Percentiles rank a stretch among this genome's conserved stretches.
Evolutionary conservation across 2,113 vertebrate species (phyloP).

Genomic region (Melospiza melodia): DNA sequence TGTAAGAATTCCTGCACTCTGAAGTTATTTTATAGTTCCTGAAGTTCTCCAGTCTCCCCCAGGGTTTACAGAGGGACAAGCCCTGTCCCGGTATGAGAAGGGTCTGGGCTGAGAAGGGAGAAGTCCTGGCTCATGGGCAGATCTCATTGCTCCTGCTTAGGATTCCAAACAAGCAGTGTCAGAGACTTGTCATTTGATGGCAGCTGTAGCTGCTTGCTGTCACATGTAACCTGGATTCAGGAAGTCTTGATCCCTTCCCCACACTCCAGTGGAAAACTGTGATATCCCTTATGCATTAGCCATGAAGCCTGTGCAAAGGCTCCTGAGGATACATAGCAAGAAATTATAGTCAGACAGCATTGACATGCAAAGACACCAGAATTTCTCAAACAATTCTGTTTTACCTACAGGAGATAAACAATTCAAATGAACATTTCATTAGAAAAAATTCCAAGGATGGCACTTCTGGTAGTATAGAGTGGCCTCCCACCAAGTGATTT

Average conservation of each 20-base stretch:
- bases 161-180: not conserved
- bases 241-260: not conserved
- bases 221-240: not conserved
- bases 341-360: not conserved
- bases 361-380: not conserved
- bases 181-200: fast-evolving
- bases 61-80: not conserved
- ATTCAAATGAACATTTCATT: not conserved
- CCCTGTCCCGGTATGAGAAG: fast-evolving
- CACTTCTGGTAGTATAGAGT: not conserved
- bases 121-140: not conserved
- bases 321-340: not conserved
- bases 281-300: not conserved
- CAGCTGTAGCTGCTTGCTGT: not conserved
- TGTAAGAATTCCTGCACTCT: not conserved
- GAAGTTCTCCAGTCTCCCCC: fast-evolving
- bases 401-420: not conserved
- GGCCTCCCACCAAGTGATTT: not conserved
- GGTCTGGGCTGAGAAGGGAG: not conserved
- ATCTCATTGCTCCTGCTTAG: not conserved
- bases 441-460: not conserved
- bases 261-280: not conserved
- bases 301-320: not conserved
- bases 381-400: not conserved
- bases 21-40: not conserved